A percentile compares a stretch with the other conserved stretches of the same genome.
phyloP scores from a whole-genome alignment of 2,797 vertebrate species.

The Carapus acus region DNA sequence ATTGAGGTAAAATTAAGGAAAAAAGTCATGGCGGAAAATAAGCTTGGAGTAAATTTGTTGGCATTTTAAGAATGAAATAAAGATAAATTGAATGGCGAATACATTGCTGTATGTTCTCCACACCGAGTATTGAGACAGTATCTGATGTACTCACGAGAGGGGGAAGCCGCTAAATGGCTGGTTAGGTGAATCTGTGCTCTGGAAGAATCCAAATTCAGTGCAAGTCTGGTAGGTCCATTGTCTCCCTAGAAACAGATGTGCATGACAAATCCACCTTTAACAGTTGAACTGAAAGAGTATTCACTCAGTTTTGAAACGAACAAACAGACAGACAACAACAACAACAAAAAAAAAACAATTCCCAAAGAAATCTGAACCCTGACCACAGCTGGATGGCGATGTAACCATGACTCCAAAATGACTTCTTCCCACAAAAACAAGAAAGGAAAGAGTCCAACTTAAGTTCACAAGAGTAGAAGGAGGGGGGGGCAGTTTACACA shows the following conservation, averaged over 20 bases:
- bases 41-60: not conserved
- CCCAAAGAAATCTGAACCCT: slow-evolving; percentile 5
- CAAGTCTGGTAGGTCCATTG: slow-evolving; percentile 72
- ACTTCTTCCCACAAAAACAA: slow-evolving; percentile 7
- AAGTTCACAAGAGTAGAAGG: slow-evolving; percentile 17
- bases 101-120: too few species aligned
- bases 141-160: slow-evolving; percentile 58
- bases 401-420: slow-evolving; percentile 8
- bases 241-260: slow-evolving; percentile 53
- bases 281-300: too few species aligned
- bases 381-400: not conserved
- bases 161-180: slow-evolving; percentile 67
- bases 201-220: slow-evolving; percentile 77
- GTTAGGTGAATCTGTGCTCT: slow-evolving; percentile 69
- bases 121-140: too few species aligned
- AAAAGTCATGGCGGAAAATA: not conserved
- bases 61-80: too few species aligned
- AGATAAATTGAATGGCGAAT: too few species aligned
- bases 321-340: too few species aligned
- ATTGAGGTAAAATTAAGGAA: not conserved
- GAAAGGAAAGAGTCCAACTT: slow-evolving; percentile 11
- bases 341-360: too few species aligned
- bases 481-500: slow-evolving; percentile 8
- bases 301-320: slow-evolving; percentile 2
- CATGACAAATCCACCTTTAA: slow-evolving; percentile 12